Conservation (phyloP, 2,888 invertebrate genomes). For the Buathra laborator region DNA sequence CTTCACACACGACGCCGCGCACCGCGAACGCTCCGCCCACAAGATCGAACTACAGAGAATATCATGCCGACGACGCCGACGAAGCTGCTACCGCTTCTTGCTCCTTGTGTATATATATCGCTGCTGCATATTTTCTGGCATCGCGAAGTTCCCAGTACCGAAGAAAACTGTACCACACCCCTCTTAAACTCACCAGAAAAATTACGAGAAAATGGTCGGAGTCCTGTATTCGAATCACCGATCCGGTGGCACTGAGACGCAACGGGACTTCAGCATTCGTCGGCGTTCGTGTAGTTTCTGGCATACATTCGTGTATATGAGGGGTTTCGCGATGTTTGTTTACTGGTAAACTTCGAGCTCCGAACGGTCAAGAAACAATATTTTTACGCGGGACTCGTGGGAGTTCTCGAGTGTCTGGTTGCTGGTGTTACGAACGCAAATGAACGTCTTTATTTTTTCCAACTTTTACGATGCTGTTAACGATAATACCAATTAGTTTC, state of each 20-base stretch:
- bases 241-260: neutral
- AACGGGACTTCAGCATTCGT: neutral
- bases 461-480: neutral
- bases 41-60: conserved; percentile 81
- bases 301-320: neutral
- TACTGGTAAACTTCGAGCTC: conserved; percentile 3
- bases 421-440: neutral
- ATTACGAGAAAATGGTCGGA: conserved; percentile 21
- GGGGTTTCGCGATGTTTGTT: conserved; percentile 34
- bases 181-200: neutral
- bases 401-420: neutral
- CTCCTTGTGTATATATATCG: neutral
- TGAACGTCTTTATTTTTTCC: neutral
- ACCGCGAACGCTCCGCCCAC: conserved; percentile 83
- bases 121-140: neutral
- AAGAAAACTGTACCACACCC: conserved; percentile 9
- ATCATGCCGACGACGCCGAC: conserved; percentile 52
- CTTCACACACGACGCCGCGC: conserved; percentile 83
- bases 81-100: conserved; percentile 7
- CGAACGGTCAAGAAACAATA: conserved; percentile 18
- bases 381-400: conserved; percentile 5
- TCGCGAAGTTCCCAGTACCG: conserved; percentile 9
- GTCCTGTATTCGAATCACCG: neutral
- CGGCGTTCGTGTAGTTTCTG: neutral
- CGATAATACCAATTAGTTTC: too few species aligned